Evolutionary conservation across 37 sponge, comb jelly and placozoan species (phyloP).

Genomic region (Cliona cf. orientalis): DNA sequence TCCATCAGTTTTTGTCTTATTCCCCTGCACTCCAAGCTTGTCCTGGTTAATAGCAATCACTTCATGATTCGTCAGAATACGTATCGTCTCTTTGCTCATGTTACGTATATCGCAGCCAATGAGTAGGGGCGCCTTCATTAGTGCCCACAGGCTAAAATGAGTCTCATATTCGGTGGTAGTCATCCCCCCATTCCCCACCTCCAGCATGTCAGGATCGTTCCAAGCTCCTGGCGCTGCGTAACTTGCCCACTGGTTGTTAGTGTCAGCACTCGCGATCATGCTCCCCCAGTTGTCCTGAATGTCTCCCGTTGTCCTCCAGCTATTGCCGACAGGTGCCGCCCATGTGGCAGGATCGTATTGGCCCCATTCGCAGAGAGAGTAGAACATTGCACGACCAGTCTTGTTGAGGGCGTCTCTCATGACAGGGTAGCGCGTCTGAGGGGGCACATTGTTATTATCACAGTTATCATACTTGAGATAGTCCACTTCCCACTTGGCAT

Average conservation of each 20-base stretch:
- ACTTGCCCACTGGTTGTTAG: constrained; percentile 56
- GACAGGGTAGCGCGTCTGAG: constrained; percentile 62
- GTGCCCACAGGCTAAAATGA: constrained; percentile 85
- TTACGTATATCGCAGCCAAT: constrained; percentile 72
- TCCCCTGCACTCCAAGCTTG: constrained; percentile 66
- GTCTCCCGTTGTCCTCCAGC: constrained; percentile 87
- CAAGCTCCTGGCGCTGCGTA: constrained; percentile 81
- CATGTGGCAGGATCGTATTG: constrained; percentile 62
- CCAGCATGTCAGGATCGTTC: constrained; percentile 90
- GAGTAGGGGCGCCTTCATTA: constrained; percentile 82
- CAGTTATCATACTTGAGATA: constrained; percentile 87
- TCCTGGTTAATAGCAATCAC: constrained; percentile 89
- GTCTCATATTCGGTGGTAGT: constrained; percentile 56
- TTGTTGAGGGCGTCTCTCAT: constrained; percentile 79
- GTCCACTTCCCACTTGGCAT: constrained; percentile 73
- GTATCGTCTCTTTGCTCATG: constrained; percentile 56
- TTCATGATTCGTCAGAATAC: constrained; percentile 80
- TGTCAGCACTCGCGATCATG: constrained; percentile 49
- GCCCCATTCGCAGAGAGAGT: constrained; percentile 79
- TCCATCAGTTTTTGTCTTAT: constrained; percentile 27
- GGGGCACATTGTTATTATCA: constrained; percentile 22
- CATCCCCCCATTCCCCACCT: constrained; percentile 83
- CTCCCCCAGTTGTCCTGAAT: constrained; percentile 63
- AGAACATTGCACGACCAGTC: constrained; percentile 77
- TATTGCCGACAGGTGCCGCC: constrained; percentile 76